These are phyloP conservation scores for Odontocerum albicorne DNA, from an alignment of 2,888 invertebrate genomes.

Conservation along the genomic window DNA sequence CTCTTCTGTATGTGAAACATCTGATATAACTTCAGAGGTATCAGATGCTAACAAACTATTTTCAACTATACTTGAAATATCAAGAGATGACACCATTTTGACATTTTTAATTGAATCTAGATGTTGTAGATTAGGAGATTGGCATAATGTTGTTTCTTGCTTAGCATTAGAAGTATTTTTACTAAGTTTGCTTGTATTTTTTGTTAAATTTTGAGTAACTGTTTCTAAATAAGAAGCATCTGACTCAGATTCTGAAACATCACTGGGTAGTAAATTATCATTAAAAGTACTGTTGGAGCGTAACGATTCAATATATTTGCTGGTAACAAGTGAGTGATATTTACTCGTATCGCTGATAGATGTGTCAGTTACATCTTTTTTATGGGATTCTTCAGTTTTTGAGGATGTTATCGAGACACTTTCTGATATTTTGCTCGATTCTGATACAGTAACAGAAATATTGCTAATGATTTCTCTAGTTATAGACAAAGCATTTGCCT, in stretches of 20 bases:
- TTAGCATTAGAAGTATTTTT: too few relatives aligned
- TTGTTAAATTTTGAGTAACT: too few relatives aligned
- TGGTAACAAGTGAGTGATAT: background rate
- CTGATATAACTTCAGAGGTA: too few relatives aligned
- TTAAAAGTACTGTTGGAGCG: background rate
- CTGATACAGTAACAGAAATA: slow-evolving; percentile 35
- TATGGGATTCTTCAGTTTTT: slow-evolving; percentile 32
- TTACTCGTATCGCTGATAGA: background rate
- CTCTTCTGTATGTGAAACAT: too few relatives aligned
- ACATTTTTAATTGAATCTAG: too few relatives aligned
- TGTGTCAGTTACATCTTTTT: slow-evolving; percentile 41
- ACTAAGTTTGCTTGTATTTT: too few relatives aligned
- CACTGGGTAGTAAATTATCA: slow-evolving; percentile 23
- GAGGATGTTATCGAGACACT: slow-evolving; percentile 13
- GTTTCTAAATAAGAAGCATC: slow-evolving; percentile 9
- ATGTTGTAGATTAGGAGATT: too few relatives aligned
- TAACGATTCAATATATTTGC: slow-evolving; percentile 6
- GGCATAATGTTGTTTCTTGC: too few relatives aligned
- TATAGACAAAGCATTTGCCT: slow-evolving; percentile 52
- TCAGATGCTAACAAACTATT: too few relatives aligned
- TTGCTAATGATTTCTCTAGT: slow-evolving; percentile 26
- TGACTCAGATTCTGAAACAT: slow-evolving; percentile 17
- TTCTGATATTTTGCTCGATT: slow-evolving; percentile 36
- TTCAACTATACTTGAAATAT: too few relatives aligned
- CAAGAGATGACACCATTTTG: too few relatives aligned